These are phyloP conservation scores for Cynaeus angustus DNA, from an alignment of 2,888 invertebrate species.

Conservation along the genomic window DNA sequence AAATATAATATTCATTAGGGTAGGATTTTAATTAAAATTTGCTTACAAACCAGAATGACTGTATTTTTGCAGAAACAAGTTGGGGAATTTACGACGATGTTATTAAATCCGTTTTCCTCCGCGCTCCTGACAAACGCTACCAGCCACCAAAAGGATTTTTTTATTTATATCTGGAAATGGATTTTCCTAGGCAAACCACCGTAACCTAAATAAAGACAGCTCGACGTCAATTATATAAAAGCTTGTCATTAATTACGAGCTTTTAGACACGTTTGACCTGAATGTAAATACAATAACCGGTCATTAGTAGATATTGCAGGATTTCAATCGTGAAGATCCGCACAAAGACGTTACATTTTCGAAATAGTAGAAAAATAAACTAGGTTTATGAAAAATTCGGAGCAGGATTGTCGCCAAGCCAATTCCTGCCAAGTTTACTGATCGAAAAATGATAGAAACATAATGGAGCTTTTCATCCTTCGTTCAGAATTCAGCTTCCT, in stretches of 20 bases:
- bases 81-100: no score
- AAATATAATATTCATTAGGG: no score
- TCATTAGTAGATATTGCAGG: neutral
- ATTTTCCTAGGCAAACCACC: no score
- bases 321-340: neutral
- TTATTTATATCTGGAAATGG: no score
- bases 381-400: neutral
- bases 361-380: neutral
- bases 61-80: no score
- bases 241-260: neutral
- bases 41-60: no score
- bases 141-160: no score
- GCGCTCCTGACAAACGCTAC: no score
- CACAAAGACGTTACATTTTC: no score
- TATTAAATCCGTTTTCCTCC: no score
- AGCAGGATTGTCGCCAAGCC: neutral
- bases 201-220: neutral
- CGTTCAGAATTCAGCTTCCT: neutral
- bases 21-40: no score
- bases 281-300: neutral
- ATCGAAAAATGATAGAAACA: slow-evolving; percentile 42
- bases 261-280: neutral
- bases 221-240: neutral
- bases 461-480: slow-evolving; percentile 22
- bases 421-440: slow-evolving; percentile 23